Base-by-base conservation (phyloP, 2,113 vertebrate species). In the Myotis davidii region DNA sequence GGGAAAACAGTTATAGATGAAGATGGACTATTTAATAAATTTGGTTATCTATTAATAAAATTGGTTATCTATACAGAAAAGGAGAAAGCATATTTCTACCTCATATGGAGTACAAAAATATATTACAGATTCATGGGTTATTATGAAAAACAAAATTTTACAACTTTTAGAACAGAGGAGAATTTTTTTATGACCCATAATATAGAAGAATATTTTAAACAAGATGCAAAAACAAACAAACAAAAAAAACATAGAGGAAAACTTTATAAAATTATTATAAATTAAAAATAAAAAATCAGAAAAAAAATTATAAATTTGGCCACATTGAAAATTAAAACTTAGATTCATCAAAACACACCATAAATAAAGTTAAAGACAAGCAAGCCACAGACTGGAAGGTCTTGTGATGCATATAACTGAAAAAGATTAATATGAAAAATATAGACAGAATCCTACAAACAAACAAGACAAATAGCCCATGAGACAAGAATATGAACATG, bases 321-420 rank as follows among this genome's bases (percentile, higher is more conserved):
- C 29, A 69, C 32, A 25, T 29, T 90, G 52, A 76, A 90, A 85
- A 77, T n/a, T 17, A 84, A 83, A 83, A 61, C n/a, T 89, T 94
- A 48, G 23, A 25, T 72, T 64, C 29, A 84, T 89, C 65, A 81
- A 72, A 90, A 81, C 76, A 45, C 6, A 17, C 32, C 11, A 5
- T 70, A 34, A 90, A 20, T 88, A 92, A 92, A 76, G 23, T 34
- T 23, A 70, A 39, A 93, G 39, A 85, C 1, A 21, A 96, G 42
- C 1, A 14, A 96, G 42, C 54, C 25, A 32, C 7, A 42, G 27
- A 59, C 39, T 70, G 11, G 39, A 85, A 59, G 11, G 34, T 50
- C 27, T 77, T 90, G 12, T 14, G 10, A 59, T 34, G 18, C 16
- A 32, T 32, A 2, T 69, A 52, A 39, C 27, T 72, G 48, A 69